Evolutionary conservation across 1,140 invertebrate genomes (phyloP).

Genomic region (Cydia splendana): DNA sequence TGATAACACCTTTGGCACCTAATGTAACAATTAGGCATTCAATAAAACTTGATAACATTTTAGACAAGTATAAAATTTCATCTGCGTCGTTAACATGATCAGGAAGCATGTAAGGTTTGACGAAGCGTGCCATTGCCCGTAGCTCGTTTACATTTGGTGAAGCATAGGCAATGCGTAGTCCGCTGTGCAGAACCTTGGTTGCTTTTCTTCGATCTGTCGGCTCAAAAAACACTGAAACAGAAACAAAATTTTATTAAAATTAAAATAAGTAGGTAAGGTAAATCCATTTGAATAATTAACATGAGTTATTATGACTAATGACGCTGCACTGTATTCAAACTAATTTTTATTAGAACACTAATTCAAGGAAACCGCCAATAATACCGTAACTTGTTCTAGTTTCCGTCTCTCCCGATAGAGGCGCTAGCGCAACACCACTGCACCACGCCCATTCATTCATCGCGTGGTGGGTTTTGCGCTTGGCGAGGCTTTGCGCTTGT

Average conservation of each 20-base stretch:
- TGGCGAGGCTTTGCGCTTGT: neutral
- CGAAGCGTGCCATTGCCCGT: slow-evolving; percentile 74
- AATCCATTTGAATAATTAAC: too few species aligned
- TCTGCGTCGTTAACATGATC: slow-evolving; percentile 55
- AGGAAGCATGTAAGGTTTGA: slow-evolving; percentile 49
- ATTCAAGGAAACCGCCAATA: neutral
- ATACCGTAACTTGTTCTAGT: neutral
- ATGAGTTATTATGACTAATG: neutral
- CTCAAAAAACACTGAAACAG: slow-evolving; percentile 74
- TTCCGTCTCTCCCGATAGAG: neutral
- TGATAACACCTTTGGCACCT: slow-evolving; percentile 79
- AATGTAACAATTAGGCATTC: slow-evolving; percentile 79
- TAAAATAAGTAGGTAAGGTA: neutral
- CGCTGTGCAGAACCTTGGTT: slow-evolving; percentile 47
- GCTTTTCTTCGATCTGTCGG: slow-evolving; percentile 73
- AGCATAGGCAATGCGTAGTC: slow-evolving; percentile 78
- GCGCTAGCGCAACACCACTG: neutral
- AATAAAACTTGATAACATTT: slow-evolving; percentile 54
- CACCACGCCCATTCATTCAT: neutral
- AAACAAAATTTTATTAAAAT: slow-evolving; percentile 34
- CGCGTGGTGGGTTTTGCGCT: neutral
- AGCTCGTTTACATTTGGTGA: slow-evolving; percentile 89
- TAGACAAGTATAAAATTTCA: slow-evolving; percentile 69
- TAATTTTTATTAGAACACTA: too few species aligned
- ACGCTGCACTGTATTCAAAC: neutral